Conservation (phyloP, 30 jellyfish, hydroid and myxozoan genomes). For the Pseudorhiza aurosa region DNA sequence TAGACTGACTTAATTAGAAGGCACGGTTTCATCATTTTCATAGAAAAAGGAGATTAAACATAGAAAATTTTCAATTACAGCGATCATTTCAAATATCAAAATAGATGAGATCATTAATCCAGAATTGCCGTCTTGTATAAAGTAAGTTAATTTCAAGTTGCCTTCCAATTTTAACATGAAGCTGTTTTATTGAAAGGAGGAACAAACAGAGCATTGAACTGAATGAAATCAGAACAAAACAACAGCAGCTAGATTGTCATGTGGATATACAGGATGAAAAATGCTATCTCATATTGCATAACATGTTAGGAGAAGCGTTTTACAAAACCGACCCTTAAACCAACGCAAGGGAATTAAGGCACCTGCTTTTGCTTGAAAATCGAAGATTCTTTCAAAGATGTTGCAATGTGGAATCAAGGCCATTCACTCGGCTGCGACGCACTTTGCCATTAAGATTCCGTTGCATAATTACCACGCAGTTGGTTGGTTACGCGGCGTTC, state of each 20-base stretch:
- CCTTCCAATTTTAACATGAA: constrained; percentile 49
- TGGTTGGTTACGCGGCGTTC: too few species aligned
- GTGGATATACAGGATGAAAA: constrained; percentile 50
- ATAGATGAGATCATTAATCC: constrained; percentile 64
- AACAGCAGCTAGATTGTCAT: constrained; percentile 26
- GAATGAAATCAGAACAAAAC: constrained; percentile 41
- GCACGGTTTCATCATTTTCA: constrained; percentile 60
- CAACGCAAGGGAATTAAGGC: constrained; percentile 12
- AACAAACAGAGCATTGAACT: constrained; percentile 51
- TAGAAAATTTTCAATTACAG: constrained; percentile 27
- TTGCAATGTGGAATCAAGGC: background rate
- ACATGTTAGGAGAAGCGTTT: constrained; percentile 47
- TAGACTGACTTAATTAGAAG: constrained; percentile 62
- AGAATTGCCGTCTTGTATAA: constrained; percentile 72
- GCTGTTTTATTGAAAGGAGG: constrained; percentile 61
- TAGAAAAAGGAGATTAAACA: constrained; percentile 56
- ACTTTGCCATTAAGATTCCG: too few species aligned
- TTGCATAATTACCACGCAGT: too few species aligned
- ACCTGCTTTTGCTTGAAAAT: background rate
- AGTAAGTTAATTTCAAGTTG: constrained; percentile 73
- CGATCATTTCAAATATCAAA: constrained; percentile 62
- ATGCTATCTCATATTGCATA: constrained; percentile 10
- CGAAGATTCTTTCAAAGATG: background rate
- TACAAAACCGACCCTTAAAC: constrained; percentile 9
- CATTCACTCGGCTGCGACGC: background rate